Evolutionary conservation across 2,113 vertebrate species (phyloP).

Genomic region (Formicarius rufipectus): DNA sequence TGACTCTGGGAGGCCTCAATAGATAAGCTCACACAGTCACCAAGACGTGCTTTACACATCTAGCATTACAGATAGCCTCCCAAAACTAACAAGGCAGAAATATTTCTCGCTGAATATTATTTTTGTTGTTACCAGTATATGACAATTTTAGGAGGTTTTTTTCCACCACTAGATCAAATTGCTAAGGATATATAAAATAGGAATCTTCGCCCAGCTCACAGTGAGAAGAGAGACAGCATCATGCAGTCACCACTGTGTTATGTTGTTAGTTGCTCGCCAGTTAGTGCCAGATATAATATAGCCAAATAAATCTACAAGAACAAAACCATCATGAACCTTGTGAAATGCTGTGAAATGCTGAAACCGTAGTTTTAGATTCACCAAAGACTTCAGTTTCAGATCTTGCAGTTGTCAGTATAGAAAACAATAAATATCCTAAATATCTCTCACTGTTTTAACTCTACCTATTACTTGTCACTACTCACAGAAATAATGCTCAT

Average conservation of each 20-base stretch:
- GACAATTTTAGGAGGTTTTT: neutral
- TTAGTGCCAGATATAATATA: slow-evolving; percentile 8
- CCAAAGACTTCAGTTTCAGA: neutral
- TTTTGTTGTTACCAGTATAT: neutral
- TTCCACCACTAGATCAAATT: neutral
- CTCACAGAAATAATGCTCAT: neutral
- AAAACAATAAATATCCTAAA: neutral
- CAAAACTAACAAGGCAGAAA: slow-evolving; percentile 22
- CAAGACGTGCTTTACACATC: neutral
- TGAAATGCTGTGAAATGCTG: neutral
- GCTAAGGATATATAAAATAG: neutral
- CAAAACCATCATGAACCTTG: neutral
- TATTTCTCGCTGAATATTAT: neutral
- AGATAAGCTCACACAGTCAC: neutral
- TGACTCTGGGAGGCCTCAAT: neutral
- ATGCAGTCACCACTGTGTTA: neutral
- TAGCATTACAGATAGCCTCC: neutral
- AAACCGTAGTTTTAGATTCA: slow-evolving; percentile 31
- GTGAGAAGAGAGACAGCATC: neutral
- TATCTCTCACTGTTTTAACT: neutral
- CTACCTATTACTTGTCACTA: neutral
- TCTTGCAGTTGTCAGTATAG: neutral
- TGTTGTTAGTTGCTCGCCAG: neutral
- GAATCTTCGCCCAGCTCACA: neutral
- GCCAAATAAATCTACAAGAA: neutral